Evolutionary conservation across 2,888 invertebrate species (phyloP).

Genomic region (Drosophila birchii): DNA sequence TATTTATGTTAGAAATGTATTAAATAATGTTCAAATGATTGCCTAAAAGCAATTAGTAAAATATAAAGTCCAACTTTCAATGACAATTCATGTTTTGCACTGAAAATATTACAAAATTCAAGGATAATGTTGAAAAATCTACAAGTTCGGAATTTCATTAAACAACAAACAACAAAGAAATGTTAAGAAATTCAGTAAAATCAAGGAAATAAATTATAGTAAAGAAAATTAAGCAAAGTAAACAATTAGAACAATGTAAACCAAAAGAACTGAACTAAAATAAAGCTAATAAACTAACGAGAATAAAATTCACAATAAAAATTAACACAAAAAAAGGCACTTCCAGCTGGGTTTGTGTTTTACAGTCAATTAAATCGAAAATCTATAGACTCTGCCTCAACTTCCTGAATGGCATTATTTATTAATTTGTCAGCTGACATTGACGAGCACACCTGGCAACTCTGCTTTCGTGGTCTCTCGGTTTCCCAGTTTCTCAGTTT

Average conservation of each 20-base stretch:
- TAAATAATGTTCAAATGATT: background rate
- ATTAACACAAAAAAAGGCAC: background rate
- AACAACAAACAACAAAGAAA: too few relatives aligned
- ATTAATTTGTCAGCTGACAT: constrained; percentile 35
- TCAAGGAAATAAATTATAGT: background rate
- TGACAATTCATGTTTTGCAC: background rate
- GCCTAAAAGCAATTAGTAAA: background rate
- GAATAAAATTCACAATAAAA: background rate
- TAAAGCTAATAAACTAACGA: background rate
- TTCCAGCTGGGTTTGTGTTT: background rate
- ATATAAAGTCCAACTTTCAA: background rate
- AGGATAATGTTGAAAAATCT: background rate
- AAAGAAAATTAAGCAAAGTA: background rate
- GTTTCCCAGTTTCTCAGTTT: constrained; percentile 34
- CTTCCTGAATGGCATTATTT: constrained; percentile 36
- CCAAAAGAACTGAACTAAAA: background rate
- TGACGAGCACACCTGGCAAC: constrained; percentile 61
- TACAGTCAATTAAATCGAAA: background rate
- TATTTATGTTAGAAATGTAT: background rate
- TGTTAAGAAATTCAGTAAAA: background rate
- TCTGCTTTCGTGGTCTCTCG: constrained; percentile 36
- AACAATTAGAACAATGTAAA: background rate
- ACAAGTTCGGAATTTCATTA: background rate
- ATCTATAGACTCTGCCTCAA: background rate
- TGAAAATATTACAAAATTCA: background rate